Conservation (phyloP, 2,113 vertebrate species). For the Microcebus murinus region DNA sequence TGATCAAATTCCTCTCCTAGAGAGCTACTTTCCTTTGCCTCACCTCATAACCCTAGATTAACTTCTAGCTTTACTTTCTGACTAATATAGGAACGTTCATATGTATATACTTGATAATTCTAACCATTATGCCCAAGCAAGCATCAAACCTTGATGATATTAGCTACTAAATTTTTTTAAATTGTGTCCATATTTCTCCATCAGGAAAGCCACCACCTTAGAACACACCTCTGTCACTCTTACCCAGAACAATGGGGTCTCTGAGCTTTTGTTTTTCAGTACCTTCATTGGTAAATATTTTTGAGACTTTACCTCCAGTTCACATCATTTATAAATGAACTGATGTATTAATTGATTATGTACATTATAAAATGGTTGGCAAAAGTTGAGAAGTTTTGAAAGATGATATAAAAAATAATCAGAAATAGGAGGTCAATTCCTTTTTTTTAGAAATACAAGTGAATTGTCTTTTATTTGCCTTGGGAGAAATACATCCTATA, state of each 20-base stretch:
- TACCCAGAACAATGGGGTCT: neutral
- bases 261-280: neutral
- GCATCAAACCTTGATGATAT: neutral
- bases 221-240: neutral
- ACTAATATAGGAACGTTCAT: neutral
- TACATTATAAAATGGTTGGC: neutral
- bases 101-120: neutral
- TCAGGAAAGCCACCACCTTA: neutral
- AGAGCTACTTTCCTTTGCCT: slow-evolving; percentile 35
- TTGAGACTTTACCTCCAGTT: neutral
- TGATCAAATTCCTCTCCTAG: slow-evolving; percentile 46
- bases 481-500: neutral
- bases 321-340: neutral
- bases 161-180: neutral
- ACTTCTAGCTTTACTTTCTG: slow-evolving; percentile 49
- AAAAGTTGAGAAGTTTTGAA: slow-evolving; percentile 15
- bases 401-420: neutral
- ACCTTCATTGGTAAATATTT: neutral
- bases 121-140: neutral
- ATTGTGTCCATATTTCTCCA: neutral
- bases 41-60: slow-evolving; percentile 61
- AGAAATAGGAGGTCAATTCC: neutral
- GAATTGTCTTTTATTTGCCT: neutral
- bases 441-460: neutral
- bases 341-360: neutral